Base-by-base conservation (phyloP, 2,888 invertebrate genomes). In the Lepas anatifera region DNA sequence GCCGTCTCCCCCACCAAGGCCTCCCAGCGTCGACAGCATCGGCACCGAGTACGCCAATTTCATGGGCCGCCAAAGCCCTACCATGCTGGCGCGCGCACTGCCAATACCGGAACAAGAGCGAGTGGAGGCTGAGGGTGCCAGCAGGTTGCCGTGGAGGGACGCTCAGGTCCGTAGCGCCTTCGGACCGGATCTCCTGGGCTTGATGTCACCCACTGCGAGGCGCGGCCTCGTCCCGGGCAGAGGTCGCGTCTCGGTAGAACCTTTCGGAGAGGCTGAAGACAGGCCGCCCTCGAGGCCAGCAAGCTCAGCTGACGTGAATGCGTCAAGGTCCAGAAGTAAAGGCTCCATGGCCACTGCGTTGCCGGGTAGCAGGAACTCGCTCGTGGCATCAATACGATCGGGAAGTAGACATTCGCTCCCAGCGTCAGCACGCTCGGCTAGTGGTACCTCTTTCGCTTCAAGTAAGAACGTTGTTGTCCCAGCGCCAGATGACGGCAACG, bases 41-140 rank as follows among this genome's bases (percentile, higher is more conserved):
- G 10, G 32, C 32, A 67, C 67, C 27, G 67, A 43, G 46, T 67
- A 46, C 41, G 41, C 67, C 29, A 43, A 41, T 29, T 67, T 41
- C 25, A 6, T 67, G 43, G 43, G 43, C 16, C 67, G 46, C 22
- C 43, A 41, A 29, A 68, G 68, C 27, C 48, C 68, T 3, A 25
- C n/a, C 32, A 48, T 37, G 48, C 35, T 3, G 16, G 46, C 68
- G 48, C 35, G 68, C 35, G 48, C 13, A 4, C 48, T 68, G 37
- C 68, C 68, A 13, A 11, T 46, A 35, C 41, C 58, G 18, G 58
- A 32, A 35, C 69, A 66, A 48, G 66, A 69, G 66, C 64, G 69
- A 11, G 25, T 25, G 29, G 43, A 63, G 41, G 29, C 29, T 32
- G 58, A 63, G 50, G 68, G 35, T 39, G 37, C 50, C 52, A 37